Evolutionary conservation across 2,113 vertebrate species (phyloP).

Genomic region (Centropus unirufus): DNA sequence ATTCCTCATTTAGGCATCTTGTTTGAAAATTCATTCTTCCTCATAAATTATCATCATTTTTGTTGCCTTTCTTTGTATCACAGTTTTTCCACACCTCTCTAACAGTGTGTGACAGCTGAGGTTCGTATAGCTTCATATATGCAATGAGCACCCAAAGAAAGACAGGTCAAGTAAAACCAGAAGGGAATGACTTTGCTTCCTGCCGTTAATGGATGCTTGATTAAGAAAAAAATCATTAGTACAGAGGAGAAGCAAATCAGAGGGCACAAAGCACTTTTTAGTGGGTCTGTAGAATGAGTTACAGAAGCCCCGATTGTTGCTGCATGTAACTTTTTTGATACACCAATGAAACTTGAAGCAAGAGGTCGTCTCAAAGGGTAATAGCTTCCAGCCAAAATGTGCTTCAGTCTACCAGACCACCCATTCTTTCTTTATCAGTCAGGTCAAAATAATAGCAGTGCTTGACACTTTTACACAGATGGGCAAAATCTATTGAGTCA

Average conservation of each 20-base stretch:
- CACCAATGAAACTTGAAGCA: conserved; percentile 61
- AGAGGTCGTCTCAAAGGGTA: conserved; percentile 45
- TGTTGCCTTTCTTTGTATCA: background rate
- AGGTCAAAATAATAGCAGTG: conserved; percentile 55
- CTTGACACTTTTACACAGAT: conserved; percentile 56
- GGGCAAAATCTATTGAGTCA: conserved; percentile 59
- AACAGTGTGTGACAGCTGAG: background rate
- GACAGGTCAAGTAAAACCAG: background rate
- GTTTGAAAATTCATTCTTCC: background rate
- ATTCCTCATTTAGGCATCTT: background rate
- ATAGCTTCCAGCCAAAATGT: conserved; percentile 65
- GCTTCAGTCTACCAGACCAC: conserved; percentile 50
- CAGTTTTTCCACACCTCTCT: background rate
- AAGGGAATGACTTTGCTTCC: background rate
- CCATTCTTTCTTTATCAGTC: conserved; percentile 65
- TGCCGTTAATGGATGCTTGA: background rate
- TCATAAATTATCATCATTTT: background rate
- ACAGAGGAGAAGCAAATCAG: background rate
- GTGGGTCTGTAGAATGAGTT: background rate
- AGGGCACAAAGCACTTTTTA: background rate
- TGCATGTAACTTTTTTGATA: conserved; percentile 43
- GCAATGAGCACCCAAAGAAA: background rate
- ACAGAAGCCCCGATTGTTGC: background rate
- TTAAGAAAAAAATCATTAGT: background rate
- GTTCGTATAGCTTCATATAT: background rate